A percentile compares a stretch with the other conserved stretches of the same genome.
Conservation (phyloP, 2,888 invertebrate species). For the Apamea crenata region DNA sequence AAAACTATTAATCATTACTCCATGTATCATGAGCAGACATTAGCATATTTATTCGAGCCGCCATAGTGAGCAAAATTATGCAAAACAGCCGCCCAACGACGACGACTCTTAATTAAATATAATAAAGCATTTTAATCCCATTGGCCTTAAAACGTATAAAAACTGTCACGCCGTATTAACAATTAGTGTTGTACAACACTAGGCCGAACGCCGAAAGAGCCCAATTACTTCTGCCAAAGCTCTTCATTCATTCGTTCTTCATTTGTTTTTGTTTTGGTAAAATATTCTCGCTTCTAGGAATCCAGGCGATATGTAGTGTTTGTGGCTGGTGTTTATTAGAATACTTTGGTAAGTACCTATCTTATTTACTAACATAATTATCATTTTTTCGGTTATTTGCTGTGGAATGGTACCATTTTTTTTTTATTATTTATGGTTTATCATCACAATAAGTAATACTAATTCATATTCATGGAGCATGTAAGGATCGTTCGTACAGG, state of each 20-base stretch:
- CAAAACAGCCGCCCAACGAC: conserved; percentile 39
- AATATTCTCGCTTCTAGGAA: background rate
- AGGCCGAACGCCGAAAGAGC: conserved; percentile 35
- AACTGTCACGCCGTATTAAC: conserved; percentile 53
- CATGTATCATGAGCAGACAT: conserved; percentile 41
- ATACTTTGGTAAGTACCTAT: background rate
- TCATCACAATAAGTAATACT: background rate
- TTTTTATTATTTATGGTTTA: background rate
- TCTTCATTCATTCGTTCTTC: no score
- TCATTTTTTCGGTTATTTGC: background rate
- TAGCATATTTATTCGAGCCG: conserved; percentile 48
- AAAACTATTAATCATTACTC: conserved; percentile 42
- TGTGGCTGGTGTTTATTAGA: background rate
- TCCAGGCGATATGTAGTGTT: background rate
- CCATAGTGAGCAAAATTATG: conserved; percentile 54
- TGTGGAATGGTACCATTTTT: background rate
- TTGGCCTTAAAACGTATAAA: conserved; percentile 59
- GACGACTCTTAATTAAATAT: conserved; percentile 59
- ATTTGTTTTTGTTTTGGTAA: background rate
- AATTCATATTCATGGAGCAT: background rate
- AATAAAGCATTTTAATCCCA: conserved; percentile 64
- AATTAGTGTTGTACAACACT: conserved; percentile 48
- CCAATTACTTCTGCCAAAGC: conserved; percentile 1
- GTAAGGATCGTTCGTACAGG: background rate
- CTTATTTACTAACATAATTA: background rate